phyloP scores from a whole-genome alignment of 2,888 invertebrate species.

The Aplocera efformata region DNA sequence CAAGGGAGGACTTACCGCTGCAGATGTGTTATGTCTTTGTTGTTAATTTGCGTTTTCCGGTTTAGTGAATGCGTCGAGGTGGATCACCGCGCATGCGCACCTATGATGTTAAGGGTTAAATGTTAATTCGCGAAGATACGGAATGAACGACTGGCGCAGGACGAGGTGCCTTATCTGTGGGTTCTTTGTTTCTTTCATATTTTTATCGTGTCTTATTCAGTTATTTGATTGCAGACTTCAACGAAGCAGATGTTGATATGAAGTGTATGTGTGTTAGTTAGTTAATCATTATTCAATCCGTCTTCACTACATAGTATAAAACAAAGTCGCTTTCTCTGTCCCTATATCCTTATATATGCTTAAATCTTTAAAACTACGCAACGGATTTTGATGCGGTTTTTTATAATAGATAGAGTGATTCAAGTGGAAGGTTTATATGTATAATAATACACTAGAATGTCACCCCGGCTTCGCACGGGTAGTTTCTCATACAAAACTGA shows the following conservation, averaged over 20 bases:
- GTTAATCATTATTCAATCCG: no score
- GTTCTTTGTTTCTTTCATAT: constrained; percentile 19
- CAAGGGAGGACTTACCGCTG: constrained; percentile 36
- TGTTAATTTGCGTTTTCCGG: constrained; percentile 79
- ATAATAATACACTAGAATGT: no score
- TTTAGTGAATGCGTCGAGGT: constrained; percentile 69
- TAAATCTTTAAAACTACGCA: no score
- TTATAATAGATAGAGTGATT: no score
- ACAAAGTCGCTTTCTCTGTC: no score
- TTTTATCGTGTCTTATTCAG: constrained; percentile 16
- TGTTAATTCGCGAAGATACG: constrained; percentile 38
- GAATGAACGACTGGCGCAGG: constrained; percentile 5
- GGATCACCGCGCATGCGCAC: constrained; percentile 41
- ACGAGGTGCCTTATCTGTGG: constrained; percentile 10
- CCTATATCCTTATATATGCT: no score
- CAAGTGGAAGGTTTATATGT: no score
- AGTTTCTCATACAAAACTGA: no score
- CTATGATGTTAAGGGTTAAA: constrained; percentile 45
- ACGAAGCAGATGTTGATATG: background rate
- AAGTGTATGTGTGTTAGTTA: no score
- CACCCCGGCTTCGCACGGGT: no score
- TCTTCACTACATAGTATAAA: no score
- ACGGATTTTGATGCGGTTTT: no score
- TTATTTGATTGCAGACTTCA: background rate
- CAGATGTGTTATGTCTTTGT: constrained; percentile 78